Evolutionary conservation across 64 coral and sea anemone genomes (phyloP).

Genomic region (Pachyseris speciosa): DNA sequence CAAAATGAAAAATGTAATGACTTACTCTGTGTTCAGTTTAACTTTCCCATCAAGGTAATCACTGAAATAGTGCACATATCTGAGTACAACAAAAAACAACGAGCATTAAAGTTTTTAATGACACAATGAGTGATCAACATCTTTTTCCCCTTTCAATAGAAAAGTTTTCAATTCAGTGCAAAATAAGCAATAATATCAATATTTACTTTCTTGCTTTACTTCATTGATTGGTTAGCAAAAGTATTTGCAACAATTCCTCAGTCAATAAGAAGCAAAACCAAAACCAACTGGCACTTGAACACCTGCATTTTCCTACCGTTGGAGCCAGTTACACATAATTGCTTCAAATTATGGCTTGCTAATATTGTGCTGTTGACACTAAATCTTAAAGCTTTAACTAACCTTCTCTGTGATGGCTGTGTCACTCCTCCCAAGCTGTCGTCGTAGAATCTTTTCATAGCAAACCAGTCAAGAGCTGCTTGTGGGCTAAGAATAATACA

Average conservation of each 20-base stretch:
- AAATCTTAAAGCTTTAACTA: not conserved
- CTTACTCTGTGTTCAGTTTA: slow-evolving; percentile 83
- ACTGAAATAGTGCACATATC: slow-evolving; percentile 99
- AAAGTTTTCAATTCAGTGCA: no score
- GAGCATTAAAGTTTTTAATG: no score
- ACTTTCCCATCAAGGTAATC: slow-evolving; percentile 93
- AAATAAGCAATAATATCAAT: not conserved
- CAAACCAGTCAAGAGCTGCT: slow-evolving; percentile 97
- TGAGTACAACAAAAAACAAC: slow-evolving; percentile 12
- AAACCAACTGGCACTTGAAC: no score
- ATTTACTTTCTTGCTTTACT: not conserved
- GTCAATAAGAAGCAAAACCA: no score
- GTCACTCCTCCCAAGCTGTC: slow-evolving; percentile 91
- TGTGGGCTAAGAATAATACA: slow-evolving; percentile 61
- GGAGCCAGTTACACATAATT: no score
- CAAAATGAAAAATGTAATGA: not conserved
- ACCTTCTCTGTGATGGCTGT: slow-evolving; percentile 98
- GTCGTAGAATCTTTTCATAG: slow-evolving; percentile 97
- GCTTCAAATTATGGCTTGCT: no score
- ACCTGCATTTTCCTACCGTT: no score
- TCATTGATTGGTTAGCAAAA: no score
- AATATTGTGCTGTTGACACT: not conserved
- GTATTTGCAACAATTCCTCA: no score
- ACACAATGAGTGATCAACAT: no score
- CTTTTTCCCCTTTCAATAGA: no score